These are phyloP conservation scores for Ryuthela nishihirai DNA, from an alignment of 2,888 invertebrate species.

Conservation along the genomic window DNA sequence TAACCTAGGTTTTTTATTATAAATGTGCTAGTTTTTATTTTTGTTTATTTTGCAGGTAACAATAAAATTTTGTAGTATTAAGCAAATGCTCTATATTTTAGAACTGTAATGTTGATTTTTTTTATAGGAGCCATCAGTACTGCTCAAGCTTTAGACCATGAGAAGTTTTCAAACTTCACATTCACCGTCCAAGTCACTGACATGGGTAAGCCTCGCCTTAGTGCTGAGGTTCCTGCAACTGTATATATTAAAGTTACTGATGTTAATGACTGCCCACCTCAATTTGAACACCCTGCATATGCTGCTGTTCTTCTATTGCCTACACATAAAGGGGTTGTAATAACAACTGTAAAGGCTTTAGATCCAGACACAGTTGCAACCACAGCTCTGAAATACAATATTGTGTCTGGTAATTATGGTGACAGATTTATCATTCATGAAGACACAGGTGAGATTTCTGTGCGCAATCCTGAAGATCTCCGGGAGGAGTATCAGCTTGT, in stretches of 20 bases:
- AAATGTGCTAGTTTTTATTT: too few species aligned
- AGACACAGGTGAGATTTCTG: slow-evolving; percentile 37
- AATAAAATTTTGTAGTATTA: too few species aligned
- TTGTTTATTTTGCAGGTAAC: too few species aligned
- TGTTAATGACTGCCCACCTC: slow-evolving; percentile 79
- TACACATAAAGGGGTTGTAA: slow-evolving; percentile 67
- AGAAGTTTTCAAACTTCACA: slow-evolving; percentile 60
- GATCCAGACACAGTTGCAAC: slow-evolving; percentile 79
- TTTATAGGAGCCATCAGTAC: slow-evolving; percentile 69
- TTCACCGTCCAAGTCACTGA: slow-evolving; percentile 84
- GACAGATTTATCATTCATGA: slow-evolving; percentile 40
- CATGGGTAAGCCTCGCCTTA: slow-evolving; percentile 73
- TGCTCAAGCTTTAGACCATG: slow-evolving; percentile 73
- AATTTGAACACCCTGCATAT: slow-evolving; percentile 65
- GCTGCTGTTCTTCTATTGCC: slow-evolving; percentile 74
- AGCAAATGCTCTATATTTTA: too few species aligned
- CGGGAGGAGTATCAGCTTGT: slow-evolving; percentile 38
- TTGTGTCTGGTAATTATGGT: slow-evolving; percentile 58
- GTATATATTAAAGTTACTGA: slow-evolving; percentile 86
- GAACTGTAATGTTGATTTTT: too few species aligned
- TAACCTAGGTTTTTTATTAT: too few species aligned
- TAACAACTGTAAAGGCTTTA: slow-evolving; percentile 62
- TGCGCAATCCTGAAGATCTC: slow-evolving; percentile 34
- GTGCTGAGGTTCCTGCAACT: slow-evolving; percentile 71
- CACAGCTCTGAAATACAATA: slow-evolving; percentile 65